These are phyloP conservation scores for Listrodromus nycthemerus DNA, from an alignment of 2,888 invertebrate species.

Conservation along the genomic window DNA sequence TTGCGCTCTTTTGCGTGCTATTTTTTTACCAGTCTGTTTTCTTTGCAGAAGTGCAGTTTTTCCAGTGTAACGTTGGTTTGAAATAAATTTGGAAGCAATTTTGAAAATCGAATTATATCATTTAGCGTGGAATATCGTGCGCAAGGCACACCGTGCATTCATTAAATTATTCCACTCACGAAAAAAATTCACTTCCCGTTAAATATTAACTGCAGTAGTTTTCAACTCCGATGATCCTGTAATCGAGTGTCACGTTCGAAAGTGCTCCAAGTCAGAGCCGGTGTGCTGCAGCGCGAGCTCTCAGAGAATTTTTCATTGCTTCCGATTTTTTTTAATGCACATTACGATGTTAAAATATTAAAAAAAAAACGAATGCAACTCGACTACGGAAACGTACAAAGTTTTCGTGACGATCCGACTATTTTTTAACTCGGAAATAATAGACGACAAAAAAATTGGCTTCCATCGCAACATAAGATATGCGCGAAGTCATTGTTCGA, in stretches of 20 bases:
- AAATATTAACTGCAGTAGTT: slow-evolving; percentile 36
- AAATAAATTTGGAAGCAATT: no score
- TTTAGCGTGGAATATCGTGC: no score
- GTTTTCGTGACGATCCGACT: background rate
- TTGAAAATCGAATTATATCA: no score
- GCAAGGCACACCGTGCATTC: no score
- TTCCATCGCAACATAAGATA: no score
- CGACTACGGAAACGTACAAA: background rate
- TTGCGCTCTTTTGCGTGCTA: no score
- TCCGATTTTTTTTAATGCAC: background rate
- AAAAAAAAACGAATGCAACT: slow-evolving; percentile 15
- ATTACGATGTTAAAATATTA: slow-evolving; percentile 18
- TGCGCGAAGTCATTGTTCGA: no score
- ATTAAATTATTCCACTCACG: no score
- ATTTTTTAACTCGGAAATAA: background rate
- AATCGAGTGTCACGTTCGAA: slow-evolving; percentile 25
- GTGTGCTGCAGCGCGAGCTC: background rate
- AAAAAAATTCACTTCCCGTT: background rate
- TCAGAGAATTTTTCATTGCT: slow-evolving; percentile 20
- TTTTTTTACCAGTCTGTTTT: no score
- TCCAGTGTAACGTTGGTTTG: no score
- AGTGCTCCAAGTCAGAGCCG: slow-evolving; percentile 24
- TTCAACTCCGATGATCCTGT: background rate
- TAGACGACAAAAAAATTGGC: no score
- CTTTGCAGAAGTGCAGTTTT: no score